Evolutionary conservation across 1,140 invertebrate species (phyloP).

Genomic region (Aethina tumida): DNA sequence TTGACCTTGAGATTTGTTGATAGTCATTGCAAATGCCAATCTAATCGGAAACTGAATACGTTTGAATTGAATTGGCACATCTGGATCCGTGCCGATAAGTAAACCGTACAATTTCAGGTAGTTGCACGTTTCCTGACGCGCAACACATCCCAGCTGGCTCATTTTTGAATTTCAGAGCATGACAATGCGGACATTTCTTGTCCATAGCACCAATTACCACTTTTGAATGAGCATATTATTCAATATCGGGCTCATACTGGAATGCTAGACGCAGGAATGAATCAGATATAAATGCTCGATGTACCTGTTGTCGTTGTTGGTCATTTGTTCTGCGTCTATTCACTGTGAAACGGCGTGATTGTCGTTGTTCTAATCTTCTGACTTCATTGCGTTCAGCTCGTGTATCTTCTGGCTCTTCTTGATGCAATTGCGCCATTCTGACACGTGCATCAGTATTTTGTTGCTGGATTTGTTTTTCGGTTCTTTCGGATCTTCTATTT

Average conservation of each 20-base stretch:
- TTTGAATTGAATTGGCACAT: too few relatives aligned
- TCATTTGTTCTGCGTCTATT: constrained; percentile 26
- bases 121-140: too few relatives aligned
- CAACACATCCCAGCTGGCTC: too few relatives aligned
- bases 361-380: constrained; percentile 16
- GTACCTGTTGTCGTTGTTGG: constrained; percentile 30
- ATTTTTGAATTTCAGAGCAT: too few relatives aligned
- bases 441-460: constrained; percentile 20
- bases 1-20: too few relatives aligned
- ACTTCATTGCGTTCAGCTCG: constrained; percentile 21
- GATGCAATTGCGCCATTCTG: constrained; percentile 21
- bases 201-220: constrained; percentile 30
- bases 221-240: constrained; percentile 33
- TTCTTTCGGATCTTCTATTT: constrained; percentile 22
- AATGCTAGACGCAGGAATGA: constrained; percentile 33
- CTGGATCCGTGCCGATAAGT: too few relatives aligned
- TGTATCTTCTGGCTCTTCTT: constrained; percentile 18
- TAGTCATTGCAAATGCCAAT: too few relatives aligned
- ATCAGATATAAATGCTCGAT: constrained; percentile 31
- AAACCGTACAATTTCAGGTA: too few relatives aligned
- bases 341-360: constrained; percentile 19
- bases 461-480: constrained; percentile 23
- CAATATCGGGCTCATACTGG: constrained; percentile 32
- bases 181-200: too few relatives aligned
- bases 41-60: too few relatives aligned